A percentile compares a stretch with the other conserved stretches of the same genome.
These are phyloP conservation scores for Athalia circularis DNA, from an alignment of 2,888 invertebrate species.

Conservation along the genomic window DNA sequence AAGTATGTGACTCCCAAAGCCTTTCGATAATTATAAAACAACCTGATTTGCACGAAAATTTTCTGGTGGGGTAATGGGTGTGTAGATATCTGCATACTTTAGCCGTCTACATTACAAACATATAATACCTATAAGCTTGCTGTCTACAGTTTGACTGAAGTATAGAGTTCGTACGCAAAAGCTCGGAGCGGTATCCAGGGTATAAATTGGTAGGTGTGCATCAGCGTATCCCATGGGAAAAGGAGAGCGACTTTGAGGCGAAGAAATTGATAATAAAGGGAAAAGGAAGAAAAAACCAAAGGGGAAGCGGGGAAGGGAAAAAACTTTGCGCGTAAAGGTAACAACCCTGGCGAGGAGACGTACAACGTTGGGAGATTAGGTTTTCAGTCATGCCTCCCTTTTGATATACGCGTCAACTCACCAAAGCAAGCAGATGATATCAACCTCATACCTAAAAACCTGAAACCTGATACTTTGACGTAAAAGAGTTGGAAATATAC, in stretches of 20 bases:
- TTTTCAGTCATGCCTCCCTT: conserved; percentile 10
- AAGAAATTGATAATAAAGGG: conserved; percentile 24
- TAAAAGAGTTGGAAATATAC: too few species aligned
- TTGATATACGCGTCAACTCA: conserved; percentile 8
- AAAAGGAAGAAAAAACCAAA: not conserved
- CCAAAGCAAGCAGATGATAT: not conserved
- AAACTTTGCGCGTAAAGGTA: not conserved
- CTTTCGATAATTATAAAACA: not conserved
- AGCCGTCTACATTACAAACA: too few species aligned
- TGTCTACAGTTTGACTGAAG: not conserved
- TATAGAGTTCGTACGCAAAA: conserved; percentile 18
- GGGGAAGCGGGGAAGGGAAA: not conserved
- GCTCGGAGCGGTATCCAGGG: conserved; percentile 2
- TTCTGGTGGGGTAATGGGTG: conserved; percentile 11
- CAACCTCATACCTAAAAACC: not conserved
- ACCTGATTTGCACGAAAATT: conserved; percentile 12
- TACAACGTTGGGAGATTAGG: conserved; percentile 20
- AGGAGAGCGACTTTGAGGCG: conserved; percentile 7
- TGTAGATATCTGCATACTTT: not conserved
- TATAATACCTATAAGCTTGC: too few species aligned
- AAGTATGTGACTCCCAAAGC: not conserved
- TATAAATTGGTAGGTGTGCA: too few species aligned
- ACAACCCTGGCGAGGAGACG: conserved; percentile 23
- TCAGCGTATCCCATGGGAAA: conserved; percentile 29
- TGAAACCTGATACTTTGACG: too few species aligned